Conservation (phyloP, 2,113 vertebrate species). For the Bolborhynchus lineola region DNA sequence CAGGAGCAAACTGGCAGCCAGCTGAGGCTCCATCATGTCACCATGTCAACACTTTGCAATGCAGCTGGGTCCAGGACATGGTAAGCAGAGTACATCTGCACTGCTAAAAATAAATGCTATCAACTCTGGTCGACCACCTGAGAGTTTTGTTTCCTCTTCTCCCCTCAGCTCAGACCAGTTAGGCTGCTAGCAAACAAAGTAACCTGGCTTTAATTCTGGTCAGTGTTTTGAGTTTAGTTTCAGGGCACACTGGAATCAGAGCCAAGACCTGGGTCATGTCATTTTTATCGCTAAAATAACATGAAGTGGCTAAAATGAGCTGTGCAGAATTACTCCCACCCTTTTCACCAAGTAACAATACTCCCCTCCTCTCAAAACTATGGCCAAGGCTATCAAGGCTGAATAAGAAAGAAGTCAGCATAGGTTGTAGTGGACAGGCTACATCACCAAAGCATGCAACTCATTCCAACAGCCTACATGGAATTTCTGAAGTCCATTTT, state of each 20-base stretch:
- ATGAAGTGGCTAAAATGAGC: background rate
- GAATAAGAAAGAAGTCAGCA: background rate
- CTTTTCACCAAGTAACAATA: background rate
- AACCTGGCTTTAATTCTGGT: background rate
- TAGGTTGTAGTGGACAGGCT: background rate
- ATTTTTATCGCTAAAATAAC: background rate
- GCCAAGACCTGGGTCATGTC: background rate
- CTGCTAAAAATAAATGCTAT: background rate
- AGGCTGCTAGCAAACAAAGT: background rate
- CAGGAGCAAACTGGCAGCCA: background rate
- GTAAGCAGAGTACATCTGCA: background rate
- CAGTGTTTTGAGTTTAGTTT: background rate
- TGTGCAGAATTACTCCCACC: background rate
- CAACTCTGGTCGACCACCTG: background rate
- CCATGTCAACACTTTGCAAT: rapidly evolving
- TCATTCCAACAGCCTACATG: background rate
- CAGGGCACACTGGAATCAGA: background rate
- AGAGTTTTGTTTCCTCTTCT: background rate
- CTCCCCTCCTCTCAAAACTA: background rate
- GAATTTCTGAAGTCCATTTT: background rate
- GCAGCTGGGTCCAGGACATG: background rate
- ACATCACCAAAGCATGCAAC: background rate
- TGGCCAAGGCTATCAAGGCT: background rate
- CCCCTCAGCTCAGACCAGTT: background rate
- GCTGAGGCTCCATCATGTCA: background rate